Percentiles rank a stretch among this genome's conserved stretches.
These are phyloP conservation scores for Drosophila affinis DNA, from an alignment of 2,888 invertebrate genomes.

Conservation along the genomic window DNA sequence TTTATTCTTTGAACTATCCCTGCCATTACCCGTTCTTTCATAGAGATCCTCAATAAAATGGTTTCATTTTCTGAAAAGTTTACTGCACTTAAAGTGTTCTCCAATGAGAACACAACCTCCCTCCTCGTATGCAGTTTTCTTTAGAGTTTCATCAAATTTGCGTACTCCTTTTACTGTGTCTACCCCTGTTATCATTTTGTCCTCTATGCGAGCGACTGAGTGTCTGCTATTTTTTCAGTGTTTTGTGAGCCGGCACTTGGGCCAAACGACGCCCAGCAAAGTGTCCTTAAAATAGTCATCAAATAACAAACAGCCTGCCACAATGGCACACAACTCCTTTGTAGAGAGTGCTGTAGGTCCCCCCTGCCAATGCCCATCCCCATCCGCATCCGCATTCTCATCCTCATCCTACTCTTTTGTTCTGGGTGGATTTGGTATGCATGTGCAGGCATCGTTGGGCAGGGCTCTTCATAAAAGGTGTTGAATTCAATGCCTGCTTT, in stretches of 20 bases:
- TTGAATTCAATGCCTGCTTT: conserved; percentile 66
- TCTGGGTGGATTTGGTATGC: conserved; percentile 55
- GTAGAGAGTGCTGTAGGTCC: neutral
- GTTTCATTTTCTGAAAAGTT: neutral
- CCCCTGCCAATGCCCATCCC: no score
- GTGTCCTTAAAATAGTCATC: conserved; percentile 64
- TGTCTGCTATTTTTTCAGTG: conserved; percentile 10
- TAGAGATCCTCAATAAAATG: neutral
- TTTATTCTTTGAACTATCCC: no score
- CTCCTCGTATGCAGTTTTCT: conserved; percentile 9
- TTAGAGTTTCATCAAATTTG: conserved; percentile 41
- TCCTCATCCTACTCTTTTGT: neutral
- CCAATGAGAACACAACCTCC: neutral
- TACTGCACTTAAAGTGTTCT: neutral
- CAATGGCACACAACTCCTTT: conserved; percentile 16
- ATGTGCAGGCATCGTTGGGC: conserved; percentile 33
- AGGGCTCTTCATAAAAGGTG: conserved; percentile 56
- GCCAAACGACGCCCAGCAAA: conserved; percentile 52
- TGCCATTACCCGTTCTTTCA: no score
- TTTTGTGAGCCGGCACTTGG: conserved; percentile 42
- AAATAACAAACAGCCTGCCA: conserved; percentile 55
- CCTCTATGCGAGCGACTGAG: conserved; percentile 20
- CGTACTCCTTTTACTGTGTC: conserved; percentile 38
- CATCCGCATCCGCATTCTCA: neutral
- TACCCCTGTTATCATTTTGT: conserved; percentile 28